These are phyloP conservation scores for Anthopleura xanthogrammica DNA, from an alignment of 92 coral and sea anemone species.

Conservation along the genomic window DNA sequence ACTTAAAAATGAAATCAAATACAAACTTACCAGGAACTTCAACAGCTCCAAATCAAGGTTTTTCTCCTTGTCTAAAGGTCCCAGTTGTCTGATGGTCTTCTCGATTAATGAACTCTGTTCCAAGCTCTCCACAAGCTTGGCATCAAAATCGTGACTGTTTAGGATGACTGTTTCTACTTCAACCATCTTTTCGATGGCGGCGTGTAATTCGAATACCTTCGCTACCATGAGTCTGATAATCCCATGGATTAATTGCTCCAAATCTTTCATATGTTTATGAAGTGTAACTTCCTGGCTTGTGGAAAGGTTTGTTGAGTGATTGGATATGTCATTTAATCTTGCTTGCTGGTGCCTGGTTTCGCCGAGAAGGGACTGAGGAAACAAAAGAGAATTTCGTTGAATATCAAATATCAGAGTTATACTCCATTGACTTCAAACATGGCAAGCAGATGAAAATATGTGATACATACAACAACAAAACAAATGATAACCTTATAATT, in stretches of 20 bases:
- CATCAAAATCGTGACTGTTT: slow-evolving; percentile 62
- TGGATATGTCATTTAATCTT: slow-evolving; percentile 34
- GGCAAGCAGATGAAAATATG: too few species aligned
- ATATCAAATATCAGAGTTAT: too few species aligned
- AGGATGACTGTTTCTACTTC: slow-evolving; percentile 54
- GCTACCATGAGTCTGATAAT: slow-evolving; percentile 61
- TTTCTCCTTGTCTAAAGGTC: slow-evolving; percentile 63
- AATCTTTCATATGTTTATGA: slow-evolving; percentile 36
- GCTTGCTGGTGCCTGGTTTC: slow-evolving; percentile 45
- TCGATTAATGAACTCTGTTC: slow-evolving; percentile 59
- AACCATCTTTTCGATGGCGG: slow-evolving; percentile 53
- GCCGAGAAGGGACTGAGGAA: slow-evolving; percentile 36
- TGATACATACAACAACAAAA: too few species aligned
- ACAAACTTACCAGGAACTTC: slow-evolving; percentile 71
- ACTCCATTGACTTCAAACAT: too few species aligned
- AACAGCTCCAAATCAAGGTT: slow-evolving; percentile 62
- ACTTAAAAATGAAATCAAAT: too few species aligned
- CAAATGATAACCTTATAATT: too few species aligned
- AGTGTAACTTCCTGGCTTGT: slow-evolving; percentile 29
- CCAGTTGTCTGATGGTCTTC: slow-evolving; percentile 53
- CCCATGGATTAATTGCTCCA: slow-evolving; percentile 65
- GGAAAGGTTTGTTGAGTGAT: slow-evolving; percentile 30
- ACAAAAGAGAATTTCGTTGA: too few species aligned
- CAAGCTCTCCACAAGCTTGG: slow-evolving; percentile 58
- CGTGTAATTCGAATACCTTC: slow-evolving; percentile 53